These are phyloP conservation scores for Erethizon dorsatum DNA, from an alignment of 2,797 vertebrate species.

Conservation along the genomic window DNA sequence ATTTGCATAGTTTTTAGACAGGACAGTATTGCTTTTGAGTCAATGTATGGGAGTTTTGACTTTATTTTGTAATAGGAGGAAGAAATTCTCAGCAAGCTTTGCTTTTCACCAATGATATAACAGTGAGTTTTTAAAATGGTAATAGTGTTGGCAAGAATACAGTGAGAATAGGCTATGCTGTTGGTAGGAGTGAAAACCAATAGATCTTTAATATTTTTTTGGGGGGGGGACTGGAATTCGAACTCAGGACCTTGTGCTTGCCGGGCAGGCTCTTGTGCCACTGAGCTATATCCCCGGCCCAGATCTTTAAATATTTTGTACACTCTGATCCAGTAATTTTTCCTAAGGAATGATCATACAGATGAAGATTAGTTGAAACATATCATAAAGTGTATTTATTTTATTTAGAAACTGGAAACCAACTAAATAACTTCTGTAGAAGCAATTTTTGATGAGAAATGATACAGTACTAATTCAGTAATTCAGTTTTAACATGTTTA, in stretches of 20 bases:
- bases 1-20: slow-evolving; percentile 29
- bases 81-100: slow-evolving; percentile 6
- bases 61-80: slow-evolving; percentile 51
- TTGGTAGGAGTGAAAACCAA: slow-evolving; percentile 21
- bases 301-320: slow-evolving; percentile 47
- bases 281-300: too few relatives aligned
- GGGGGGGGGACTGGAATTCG: too few relatives aligned
- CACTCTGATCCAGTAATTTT: slow-evolving; percentile 37
- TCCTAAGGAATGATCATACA: slow-evolving; percentile 56
- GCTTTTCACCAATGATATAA: neutral
- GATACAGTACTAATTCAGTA: slow-evolving; percentile 16
- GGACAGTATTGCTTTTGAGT: neutral
- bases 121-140: neutral
- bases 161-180: neutral
- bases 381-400: slow-evolving; percentile 50
- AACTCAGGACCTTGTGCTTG: too few relatives aligned
- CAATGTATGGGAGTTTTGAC: neutral
- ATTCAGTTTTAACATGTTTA: slow-evolving; percentile 50
- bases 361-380: neutral
- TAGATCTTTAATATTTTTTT: too few relatives aligned
- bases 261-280: too few relatives aligned
- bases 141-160: slow-evolving; percentile 27
- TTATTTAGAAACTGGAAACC: slow-evolving; percentile 69
- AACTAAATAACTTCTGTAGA: slow-evolving; percentile 57
- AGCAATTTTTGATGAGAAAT: slow-evolving; percentile 52